Evolutionary conservation across 2,888 invertebrate species (phyloP), one percentile per base, ranked within the genome.

Genomic region (Agriopis marginaria): DNA sequence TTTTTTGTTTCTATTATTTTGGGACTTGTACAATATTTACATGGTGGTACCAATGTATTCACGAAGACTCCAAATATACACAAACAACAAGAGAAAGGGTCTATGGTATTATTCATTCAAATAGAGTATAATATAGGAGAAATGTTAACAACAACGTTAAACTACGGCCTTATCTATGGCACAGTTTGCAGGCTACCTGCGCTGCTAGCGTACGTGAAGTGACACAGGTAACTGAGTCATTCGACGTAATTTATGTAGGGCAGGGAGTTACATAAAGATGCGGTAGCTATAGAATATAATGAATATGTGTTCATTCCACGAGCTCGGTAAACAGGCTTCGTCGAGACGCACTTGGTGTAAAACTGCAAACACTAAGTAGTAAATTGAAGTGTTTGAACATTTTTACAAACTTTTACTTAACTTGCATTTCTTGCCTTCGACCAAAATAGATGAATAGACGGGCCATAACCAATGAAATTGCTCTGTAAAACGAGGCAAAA

Each of bases 181-280:
- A 45, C 45, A 45, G 32, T 58, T 58, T 47, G 32, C 58, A 45
- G 23, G 9, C n/a, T 40, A 55, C n/a, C 40, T 14, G 50, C 53
- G 51, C 17, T 23, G 1, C 17, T 42, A n/a, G 17, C 7, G 40
- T 50, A 56, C 64, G 23, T 70, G 70, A 66, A 64, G 63, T 69
- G 70, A 73, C 72, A 67, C 72, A 51, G 63, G 44, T 51, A 68
- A 68, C 70, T 72, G 74, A 74, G 65, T 74, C 72, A 72, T 59
- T 42, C 49, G 11, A 23, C 40, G 61, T 63, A 49, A 67, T 63
- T 51, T 50, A 17, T 50, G 49, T 9, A 11, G 3, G 23, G 8
- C 10, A 51, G 23, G 1, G 61, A 56, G n/a, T 4, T 69, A 59
- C 12, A 1, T 51, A 23, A 53, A 50, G 40, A 50, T 66, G 40